Percentiles rank a stretch among this genome's conserved stretches.
Conservation (phyloP, 2,797 vertebrate genomes). For the Crenichthys baileyi region DNA sequence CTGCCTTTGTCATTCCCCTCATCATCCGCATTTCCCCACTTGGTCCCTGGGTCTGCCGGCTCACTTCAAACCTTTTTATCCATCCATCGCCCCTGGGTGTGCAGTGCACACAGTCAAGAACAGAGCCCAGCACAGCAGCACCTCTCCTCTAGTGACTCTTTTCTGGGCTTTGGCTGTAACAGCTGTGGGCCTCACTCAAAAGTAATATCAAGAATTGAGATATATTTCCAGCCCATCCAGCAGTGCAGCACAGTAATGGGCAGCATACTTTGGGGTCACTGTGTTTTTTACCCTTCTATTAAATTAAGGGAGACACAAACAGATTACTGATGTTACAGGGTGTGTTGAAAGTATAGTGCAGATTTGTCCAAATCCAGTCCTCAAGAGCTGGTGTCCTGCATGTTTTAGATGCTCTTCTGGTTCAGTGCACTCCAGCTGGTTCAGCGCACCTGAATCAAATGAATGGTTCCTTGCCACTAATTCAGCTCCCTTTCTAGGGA, state of each 20-base stretch:
- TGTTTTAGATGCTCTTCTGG: not conserved
- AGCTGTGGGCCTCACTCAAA: slow-evolving; percentile 36
- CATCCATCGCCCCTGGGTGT: slow-evolving; percentile 48
- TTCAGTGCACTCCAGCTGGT: not conserved
- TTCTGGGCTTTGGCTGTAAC: slow-evolving; percentile 28
- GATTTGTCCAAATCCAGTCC: not conserved
- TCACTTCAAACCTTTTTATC: slow-evolving; percentile 62
- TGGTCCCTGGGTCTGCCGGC: slow-evolving; percentile 9
- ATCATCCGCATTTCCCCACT: not conserved
- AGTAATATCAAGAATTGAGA: slow-evolving; percentile 57
- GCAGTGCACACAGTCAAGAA: slow-evolving; percentile 35
- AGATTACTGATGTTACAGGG: slow-evolving; percentile 7
- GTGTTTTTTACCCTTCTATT: slow-evolving; percentile 11
- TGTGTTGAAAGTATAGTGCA: too few relatives aligned
- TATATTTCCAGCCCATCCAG: slow-evolving; percentile 57
- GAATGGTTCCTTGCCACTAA: not conserved
- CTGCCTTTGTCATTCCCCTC: slow-evolving; percentile 33
- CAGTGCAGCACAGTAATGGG: slow-evolving; percentile 25
- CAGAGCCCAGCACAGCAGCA: slow-evolving; percentile 33
- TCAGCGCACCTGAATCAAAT: not conserved
- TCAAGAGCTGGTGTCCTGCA: not conserved
- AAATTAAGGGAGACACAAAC: slow-evolving; percentile 12
- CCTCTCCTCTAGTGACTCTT: slow-evolving; percentile 23
- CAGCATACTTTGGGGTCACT: slow-evolving; percentile 24
- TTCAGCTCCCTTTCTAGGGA: not conserved